Conservation (phyloP, 2,888 invertebrate species). For the Idaea straminata region DNA sequence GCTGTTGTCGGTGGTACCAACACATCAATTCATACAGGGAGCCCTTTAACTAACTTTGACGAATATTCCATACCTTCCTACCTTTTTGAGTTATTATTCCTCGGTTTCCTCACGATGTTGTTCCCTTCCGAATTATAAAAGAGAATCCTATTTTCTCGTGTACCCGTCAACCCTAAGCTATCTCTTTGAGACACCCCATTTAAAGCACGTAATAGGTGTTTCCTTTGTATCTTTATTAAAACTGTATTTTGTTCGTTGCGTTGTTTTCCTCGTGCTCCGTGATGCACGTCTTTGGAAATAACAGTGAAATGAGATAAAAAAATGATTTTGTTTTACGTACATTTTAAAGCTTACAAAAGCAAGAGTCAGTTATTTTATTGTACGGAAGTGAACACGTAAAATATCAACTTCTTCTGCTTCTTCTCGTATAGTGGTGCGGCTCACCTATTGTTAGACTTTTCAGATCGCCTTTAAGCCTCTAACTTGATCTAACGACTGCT, state of each 20-base stretch:
- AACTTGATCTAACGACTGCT: too few relatives aligned
- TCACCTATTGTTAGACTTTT: too few relatives aligned
- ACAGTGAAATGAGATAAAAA: too few relatives aligned
- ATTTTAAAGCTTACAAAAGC: too few relatives aligned
- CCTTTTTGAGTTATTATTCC: background rate
- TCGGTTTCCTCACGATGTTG: background rate
- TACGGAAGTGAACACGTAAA: too few relatives aligned
- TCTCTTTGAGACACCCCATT: conserved; percentile 15
- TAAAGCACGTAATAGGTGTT: conserved; percentile 25
- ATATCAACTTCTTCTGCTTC: too few relatives aligned
- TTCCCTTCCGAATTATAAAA: background rate
- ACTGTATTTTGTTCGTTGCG: conserved; percentile 15
- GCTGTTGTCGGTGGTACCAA: too few relatives aligned
- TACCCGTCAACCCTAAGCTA: conserved; percentile 19
- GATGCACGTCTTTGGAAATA: background rate
- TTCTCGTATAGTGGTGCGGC: too few relatives aligned
- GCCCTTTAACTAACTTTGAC: too few relatives aligned
- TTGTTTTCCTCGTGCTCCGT: background rate
- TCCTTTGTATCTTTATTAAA: conserved; percentile 27
- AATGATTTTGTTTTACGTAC: background rate
- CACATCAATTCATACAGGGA: too few relatives aligned
- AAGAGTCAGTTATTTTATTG: too few relatives aligned
- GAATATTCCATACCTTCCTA: background rate
- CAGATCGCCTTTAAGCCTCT: too few relatives aligned
- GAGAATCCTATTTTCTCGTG: background rate